Percentiles rank a stretch among this genome's conserved stretches.
phyloP scores from a whole-genome alignment of 1,140 invertebrate species.

The Ceratina japonica region DNA sequence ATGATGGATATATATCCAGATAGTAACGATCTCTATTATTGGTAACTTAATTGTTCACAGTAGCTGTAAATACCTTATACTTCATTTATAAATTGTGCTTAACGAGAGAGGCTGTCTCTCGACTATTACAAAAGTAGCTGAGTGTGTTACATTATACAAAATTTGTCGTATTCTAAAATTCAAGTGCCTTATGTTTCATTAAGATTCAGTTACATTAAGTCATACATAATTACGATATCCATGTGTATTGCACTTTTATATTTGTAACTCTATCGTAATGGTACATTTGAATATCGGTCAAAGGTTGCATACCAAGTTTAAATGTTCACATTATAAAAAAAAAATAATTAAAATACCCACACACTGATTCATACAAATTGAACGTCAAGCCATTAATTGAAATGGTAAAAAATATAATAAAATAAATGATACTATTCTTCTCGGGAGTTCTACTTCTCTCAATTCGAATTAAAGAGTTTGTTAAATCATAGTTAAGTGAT shows the following conservation, averaged over 20 bases:
- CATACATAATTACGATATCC: constrained; percentile 5
- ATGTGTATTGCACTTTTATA: constrained; percentile 29
- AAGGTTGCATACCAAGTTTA: constrained; percentile 4
- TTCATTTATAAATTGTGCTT: not conserved
- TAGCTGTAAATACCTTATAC: constrained; percentile 22
- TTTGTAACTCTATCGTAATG: constrained; percentile 8
- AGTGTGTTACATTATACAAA: not conserved
- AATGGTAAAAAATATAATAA: constrained; percentile 11
- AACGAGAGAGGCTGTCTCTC: too few relatives aligned
- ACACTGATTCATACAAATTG: constrained; percentile 39
- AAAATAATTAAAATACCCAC: constrained; percentile 2
- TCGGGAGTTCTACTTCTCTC: constrained; percentile 7
- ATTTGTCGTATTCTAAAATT: constrained; percentile 15
- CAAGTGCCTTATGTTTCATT: constrained; percentile 38
- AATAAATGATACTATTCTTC: constrained; percentile 11
- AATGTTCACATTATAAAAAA: constrained; percentile 14
- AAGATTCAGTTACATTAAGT: constrained; percentile 19
- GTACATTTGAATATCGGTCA: constrained; percentile 6
- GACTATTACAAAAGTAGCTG: not conserved
- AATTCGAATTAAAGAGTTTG: constrained; percentile 3
- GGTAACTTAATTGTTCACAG: constrained; percentile 37
- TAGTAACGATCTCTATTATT: constrained; percentile 64
- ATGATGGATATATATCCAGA: constrained; percentile 62
- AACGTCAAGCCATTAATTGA: constrained; percentile 35
- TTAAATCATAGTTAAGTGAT: constrained; percentile 9